Percentiles rank a stretch among this genome's conserved stretches.
These are phyloP conservation scores for Prunella strophiata DNA, from an alignment of 2,797 vertebrate species.

Conservation along the genomic window DNA sequence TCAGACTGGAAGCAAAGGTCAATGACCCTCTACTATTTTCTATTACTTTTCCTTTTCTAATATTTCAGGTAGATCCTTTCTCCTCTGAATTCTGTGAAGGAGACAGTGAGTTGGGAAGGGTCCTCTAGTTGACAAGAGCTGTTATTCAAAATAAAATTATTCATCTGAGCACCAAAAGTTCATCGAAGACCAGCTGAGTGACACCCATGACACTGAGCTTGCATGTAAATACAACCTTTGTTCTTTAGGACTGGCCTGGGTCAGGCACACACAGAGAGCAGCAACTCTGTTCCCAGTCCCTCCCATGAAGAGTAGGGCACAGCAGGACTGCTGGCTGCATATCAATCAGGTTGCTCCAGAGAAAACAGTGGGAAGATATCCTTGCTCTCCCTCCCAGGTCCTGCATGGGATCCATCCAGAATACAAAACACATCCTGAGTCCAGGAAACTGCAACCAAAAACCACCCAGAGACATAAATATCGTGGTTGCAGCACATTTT, in stretches of 20 bases:
- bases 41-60: background rate
- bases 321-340: background rate
- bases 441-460: slow-evolving; percentile 11
- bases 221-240: background rate
- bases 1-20: background rate
- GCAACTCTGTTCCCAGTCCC: background rate
- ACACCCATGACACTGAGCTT: background rate
- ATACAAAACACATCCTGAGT: background rate
- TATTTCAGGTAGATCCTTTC: background rate
- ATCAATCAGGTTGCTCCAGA: background rate
- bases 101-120: background rate
- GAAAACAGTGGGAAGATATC: background rate
- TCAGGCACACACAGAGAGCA: background rate
- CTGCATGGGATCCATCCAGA: background rate
- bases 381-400: background rate
- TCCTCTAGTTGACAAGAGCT: background rate
- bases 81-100: background rate
- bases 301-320: background rate
- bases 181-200: background rate
- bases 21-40: background rate
- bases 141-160: background rate
- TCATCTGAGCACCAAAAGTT: background rate
- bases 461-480: background rate
- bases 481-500: background rate
- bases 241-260: background rate